A percentile compares a stretch with the other conserved stretches of the same genome.
Evolutionary conservation across 92 coral and sea anemone genomes (phyloP).

Genomic region (Epizoanthus scotinus): DNA sequence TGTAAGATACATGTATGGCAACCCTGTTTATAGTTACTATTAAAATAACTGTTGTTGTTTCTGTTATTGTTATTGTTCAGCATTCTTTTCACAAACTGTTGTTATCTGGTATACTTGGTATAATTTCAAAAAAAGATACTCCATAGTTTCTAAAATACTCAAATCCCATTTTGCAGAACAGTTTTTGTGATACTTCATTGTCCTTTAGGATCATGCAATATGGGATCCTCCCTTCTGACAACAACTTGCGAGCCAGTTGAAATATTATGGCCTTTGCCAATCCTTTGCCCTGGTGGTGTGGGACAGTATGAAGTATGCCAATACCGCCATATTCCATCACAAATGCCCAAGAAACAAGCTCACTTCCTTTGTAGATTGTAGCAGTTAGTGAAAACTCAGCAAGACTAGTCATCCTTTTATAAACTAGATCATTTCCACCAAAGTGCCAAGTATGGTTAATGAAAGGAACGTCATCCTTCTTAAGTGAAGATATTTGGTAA

Average conservation of each 20-base stretch:
- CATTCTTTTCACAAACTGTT: background rate
- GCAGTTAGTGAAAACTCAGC: constrained; percentile 42
- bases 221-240: constrained; percentile 19
- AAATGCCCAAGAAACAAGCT: constrained; percentile 53
- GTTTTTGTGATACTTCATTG: constrained; percentile 39
- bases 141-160: constrained; percentile 22
- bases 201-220: constrained; percentile 24
- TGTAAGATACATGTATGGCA: no score
- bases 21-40: no score
- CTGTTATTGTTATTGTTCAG: no score
- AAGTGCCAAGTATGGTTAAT: constrained; percentile 37
- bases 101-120: background rate
- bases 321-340: constrained; percentile 38
- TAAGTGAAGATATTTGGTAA: constrained; percentile 36
- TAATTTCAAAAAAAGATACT: background rate
- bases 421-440: constrained; percentile 5
- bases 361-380: constrained; percentile 33
- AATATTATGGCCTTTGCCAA: constrained; percentile 44
- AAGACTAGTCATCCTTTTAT: constrained; percentile 17
- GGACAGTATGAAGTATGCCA: constrained; percentile 38
- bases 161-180: constrained; percentile 51
- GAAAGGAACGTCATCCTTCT: constrained; percentile 9
- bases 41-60: no score
- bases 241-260: constrained; percentile 31
- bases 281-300: constrained; percentile 41